phyloP scores from a whole-genome alignment of 2,113 vertebrate species.

The Oreotrochilus melanogaster region DNA sequence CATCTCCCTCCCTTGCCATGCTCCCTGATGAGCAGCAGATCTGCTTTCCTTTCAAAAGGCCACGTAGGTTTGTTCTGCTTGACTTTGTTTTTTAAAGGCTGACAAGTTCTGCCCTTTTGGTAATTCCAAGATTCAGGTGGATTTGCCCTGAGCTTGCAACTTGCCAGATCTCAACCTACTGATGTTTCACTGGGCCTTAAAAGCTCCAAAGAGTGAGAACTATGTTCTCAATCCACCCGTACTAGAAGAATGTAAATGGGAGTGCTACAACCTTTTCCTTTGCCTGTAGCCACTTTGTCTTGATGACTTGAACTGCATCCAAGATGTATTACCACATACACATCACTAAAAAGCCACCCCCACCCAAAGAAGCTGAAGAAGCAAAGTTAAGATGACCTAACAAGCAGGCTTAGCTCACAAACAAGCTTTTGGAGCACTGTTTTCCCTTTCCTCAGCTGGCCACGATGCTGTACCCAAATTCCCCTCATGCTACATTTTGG shows the following conservation, averaged over 20 bases:
- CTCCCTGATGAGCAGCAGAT: neutral
- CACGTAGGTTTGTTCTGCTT: neutral
- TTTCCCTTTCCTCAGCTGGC: neutral
- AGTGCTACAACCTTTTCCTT: neutral
- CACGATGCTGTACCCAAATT: neutral
- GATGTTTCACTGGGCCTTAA: accelerated
- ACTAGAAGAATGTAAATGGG: neutral
- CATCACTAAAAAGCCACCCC: neutral
- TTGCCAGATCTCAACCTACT: neutral
- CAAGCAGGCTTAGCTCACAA: neutral
- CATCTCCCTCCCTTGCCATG: neutral
- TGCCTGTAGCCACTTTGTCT: neutral
- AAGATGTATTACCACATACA: neutral
- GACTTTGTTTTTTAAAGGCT: neutral
- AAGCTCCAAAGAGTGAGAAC: neutral
- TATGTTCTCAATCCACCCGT: neutral
- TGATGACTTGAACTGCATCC: neutral
- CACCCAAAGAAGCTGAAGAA: neutral
- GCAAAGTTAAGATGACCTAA: neutral
- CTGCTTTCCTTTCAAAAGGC: neutral
- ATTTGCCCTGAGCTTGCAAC: neutral
- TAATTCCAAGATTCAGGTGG: neutral
- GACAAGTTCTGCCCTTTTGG: neutral
- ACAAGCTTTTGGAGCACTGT: neutral
- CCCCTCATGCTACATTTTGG: neutral